phyloP scores from a whole-genome alignment of 1,140 invertebrate genomes.

The Anoplolepis gracilipes region DNA sequence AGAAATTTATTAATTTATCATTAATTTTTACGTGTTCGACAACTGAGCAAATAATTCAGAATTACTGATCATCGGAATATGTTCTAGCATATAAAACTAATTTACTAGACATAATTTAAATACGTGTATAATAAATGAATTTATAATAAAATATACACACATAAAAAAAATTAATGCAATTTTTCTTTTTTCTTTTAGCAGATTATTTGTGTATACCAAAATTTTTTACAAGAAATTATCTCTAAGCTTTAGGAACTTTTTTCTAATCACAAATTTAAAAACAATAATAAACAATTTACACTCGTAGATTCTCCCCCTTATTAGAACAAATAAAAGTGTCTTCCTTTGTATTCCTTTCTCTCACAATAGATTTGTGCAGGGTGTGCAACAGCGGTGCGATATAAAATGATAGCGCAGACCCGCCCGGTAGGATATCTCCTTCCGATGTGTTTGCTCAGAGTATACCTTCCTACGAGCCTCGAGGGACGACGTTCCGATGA shows the following conservation, averaged over 20 bases:
- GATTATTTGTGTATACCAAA: no score
- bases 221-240: no score
- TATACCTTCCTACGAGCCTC: constrained; percentile 73
- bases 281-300: background rate
- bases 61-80: no score
- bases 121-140: no score
- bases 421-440: constrained; percentile 67
- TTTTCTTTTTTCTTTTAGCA: background rate
- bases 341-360: background rate
- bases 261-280: no score
- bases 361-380: background rate
- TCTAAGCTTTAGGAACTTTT: no score
- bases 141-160: background rate
- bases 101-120: no score
- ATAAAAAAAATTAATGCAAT: background rate
- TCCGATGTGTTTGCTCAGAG: constrained; percentile 77
- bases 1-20: no score
- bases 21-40: no score
- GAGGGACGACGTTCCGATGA: constrained; percentile 60
- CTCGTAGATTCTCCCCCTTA: background rate
- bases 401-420: constrained; percentile 58
- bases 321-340: background rate
- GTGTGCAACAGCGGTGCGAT: constrained; percentile 37
- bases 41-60: no score
- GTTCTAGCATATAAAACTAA: no score